Conservation (phyloP, 2,888 invertebrate genomes). For the Hydrotaea cyrtoneurina region DNA sequence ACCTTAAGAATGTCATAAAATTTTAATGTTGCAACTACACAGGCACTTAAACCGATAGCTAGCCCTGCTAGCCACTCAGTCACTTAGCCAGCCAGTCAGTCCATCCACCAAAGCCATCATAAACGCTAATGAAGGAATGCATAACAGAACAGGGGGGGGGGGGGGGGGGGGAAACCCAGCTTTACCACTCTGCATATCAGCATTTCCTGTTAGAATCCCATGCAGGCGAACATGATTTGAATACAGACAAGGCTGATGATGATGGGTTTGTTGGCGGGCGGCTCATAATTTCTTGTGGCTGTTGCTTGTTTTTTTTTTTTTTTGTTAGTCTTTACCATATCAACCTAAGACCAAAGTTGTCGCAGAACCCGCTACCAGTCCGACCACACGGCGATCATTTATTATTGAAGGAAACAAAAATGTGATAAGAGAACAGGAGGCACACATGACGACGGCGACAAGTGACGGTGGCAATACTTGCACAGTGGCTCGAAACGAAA, state of each 20-base stretch:
- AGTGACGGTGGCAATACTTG: neutral
- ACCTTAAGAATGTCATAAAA: constrained; percentile 41
- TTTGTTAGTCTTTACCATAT: constrained; percentile 17
- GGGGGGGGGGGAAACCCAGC: neutral
- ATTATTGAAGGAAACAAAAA: constrained; percentile 14
- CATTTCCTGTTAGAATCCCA: constrained; percentile 55
- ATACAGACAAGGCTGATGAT: constrained; percentile 13
- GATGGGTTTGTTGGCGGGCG: neutral
- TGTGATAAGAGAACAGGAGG: neutral
- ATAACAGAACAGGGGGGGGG: neutral
- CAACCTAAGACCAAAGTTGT: neutral
- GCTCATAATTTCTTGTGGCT: neutral
- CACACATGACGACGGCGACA: neutral
- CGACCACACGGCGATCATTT: neutral
- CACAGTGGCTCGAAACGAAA: too few relatives aligned
- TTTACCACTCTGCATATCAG: constrained; percentile 35
- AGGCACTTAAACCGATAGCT: neutral
- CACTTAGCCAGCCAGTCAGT: neutral
- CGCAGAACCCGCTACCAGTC: neutral
- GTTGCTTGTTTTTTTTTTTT: neutral
- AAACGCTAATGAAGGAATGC: constrained; percentile 42
- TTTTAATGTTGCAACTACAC: neutral
- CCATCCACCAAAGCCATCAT: neutral
- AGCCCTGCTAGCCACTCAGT: neutral
- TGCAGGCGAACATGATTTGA: constrained; percentile 42